Base-by-base conservation (phyloP, 2,797 vertebrate genomes). In the Trachops cirrhosus region DNA sequence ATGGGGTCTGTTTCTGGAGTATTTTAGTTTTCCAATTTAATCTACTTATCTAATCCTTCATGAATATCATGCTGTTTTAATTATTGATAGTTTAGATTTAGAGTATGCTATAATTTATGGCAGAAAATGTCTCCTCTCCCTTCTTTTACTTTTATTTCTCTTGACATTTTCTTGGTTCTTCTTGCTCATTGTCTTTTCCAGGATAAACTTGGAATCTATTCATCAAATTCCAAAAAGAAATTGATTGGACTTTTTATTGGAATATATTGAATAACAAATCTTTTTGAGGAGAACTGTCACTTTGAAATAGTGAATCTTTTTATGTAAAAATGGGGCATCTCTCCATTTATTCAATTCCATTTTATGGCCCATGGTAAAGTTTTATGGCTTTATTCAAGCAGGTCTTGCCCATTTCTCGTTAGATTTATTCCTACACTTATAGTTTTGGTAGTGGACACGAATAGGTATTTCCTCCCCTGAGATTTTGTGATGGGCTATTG, bases 381-480 rank as follows among this genome's bases (percentile, higher is more conserved):
- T 94, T 91, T 90, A 86, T 79, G 54, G 46, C 26, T 93, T 88
- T 93, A 84, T 80, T 97, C 26, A 86, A 92, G 46, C 37, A 64
- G 29, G 26, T 88, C 62, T 92, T 83, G 16, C 39, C 89, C 16
- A 82, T 90, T 64, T 91, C 80, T 93, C 86, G 1, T 73, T 57
- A 85, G 39, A 94, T 92, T 86, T 93, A 79, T 92, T 74, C 48
- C 88, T 88, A 39, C 41, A 52, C 24, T 80, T 87, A 64, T 14
- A 52, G 75, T 85, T 93, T 96, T 77, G 67, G 84, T 46, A 96
- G 96, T 64, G 80, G 93, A 93, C 52, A 59, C 19, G 50, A 79
- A 57, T 70, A 62, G 59, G 34, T 59, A 19, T 95, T 96, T 94
- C 59, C 32, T 93, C 48, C 2, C 92, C 46, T 68, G 87, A 64